Evolutionary conservation across 2,888 invertebrate genomes (phyloP), one percentile per base, ranked within the genome.

Genomic region (Dioctria rufipes): DNA sequence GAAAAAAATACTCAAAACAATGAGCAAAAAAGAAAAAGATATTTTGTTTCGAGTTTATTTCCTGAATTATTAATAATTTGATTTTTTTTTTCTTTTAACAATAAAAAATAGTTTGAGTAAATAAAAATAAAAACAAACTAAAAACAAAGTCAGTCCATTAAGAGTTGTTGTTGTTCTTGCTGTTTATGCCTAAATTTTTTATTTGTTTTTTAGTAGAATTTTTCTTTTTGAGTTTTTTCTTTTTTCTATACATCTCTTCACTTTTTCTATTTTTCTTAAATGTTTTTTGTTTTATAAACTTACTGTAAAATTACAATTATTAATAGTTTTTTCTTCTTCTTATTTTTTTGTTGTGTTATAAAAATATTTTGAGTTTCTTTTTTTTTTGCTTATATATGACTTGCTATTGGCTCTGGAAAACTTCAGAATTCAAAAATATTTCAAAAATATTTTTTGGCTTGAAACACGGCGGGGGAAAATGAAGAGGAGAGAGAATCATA

Each of bases 371-470:
- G 39, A 63, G 66, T 66, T 66, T 40, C 3, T 61, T 61, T 61
- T 9, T 25, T 61, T n/a, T 5, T 66, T 43, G 37, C 13, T 25
- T 66, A 77, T 77, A 25, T 25, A 25, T 25, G 25, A 25, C 2
- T 25, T 25, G 25, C 25, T 25, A 25, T 25, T 25, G 39, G 63
- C 63, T 13, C 95, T 95, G 87, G 83, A 79, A 80, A 43, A 79
- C 58, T 43, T 37, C 67, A 3, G 4, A 78, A 49, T 39, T 63
- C 13, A 61, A 40, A 37, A 49, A 42, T 54, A 66, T 54, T 60
- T 58, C 42, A 58, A 58, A 25, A 73, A 4, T 6, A 8, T 73
- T 58, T 25, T 25, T 60, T 54, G 54, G 54, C 54, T 54, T 54
- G 11, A n/a, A 54, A 54, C 54, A 8, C 5, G 5, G 8, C 46